Evolutionary conservation across 2,797 vertebrate species (phyloP).

Genomic region (Perodicticus potto): DNA sequence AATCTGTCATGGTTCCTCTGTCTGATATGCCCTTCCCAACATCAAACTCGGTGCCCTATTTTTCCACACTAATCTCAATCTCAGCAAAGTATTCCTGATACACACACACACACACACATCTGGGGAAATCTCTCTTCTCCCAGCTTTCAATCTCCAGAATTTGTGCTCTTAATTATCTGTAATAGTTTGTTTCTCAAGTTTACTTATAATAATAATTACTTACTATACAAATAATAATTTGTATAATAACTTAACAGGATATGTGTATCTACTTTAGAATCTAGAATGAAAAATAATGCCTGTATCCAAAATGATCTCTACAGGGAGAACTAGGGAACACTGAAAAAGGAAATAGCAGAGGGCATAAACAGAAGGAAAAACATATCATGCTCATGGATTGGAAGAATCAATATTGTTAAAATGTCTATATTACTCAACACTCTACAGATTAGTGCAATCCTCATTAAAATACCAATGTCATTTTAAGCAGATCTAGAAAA

Average conservation of each 20-base stretch:
- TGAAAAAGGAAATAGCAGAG: too few species aligned
- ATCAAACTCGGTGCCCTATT: not conserved
- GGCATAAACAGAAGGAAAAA: too few species aligned
- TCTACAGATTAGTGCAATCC: too few species aligned
- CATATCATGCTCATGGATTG: too few species aligned
- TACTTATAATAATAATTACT: not conserved
- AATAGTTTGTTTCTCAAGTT: conserved; percentile 36
- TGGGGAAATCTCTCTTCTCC: not conserved
- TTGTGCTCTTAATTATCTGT: not conserved
- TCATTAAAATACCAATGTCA: too few species aligned
- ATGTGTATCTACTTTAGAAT: not conserved
- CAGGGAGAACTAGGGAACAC: too few species aligned
- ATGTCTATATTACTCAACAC: too few species aligned
- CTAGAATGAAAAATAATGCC: not conserved
- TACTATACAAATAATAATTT: not conserved
- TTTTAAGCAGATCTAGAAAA: too few species aligned
- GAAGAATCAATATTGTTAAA: too few species aligned
- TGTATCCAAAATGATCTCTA: not conserved
- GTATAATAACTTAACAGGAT: conserved; percentile 16
- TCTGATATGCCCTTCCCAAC: not conserved
- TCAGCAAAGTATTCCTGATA: not conserved
- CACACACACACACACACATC: not conserved
- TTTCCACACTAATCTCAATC: not conserved
- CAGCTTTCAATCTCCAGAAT: not conserved
- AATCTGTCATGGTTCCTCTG: not conserved